phyloP scores from a whole-genome alignment of 2,797 vertebrate species.

The Phataginus tetradactyla region DNA sequence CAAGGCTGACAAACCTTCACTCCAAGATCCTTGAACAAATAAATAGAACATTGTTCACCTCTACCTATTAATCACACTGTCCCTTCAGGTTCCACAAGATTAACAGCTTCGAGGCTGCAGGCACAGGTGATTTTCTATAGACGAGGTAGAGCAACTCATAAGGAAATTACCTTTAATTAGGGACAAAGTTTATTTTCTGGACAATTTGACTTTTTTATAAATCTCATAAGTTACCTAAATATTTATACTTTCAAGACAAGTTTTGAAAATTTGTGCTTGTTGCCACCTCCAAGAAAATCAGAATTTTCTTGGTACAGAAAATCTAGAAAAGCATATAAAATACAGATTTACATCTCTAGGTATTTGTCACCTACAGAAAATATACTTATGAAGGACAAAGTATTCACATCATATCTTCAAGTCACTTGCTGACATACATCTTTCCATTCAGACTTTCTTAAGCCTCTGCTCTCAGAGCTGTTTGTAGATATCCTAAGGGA shows the following conservation, averaged over 20 bases:
- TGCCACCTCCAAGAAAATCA: neutral
- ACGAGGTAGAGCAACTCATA: neutral
- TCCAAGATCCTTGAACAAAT: neutral
- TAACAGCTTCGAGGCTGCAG: neutral
- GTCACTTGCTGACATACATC: neutral
- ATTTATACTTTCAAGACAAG: neutral
- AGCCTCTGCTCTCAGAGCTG: neutral
- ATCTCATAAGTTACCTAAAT: neutral
- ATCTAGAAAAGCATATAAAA: neutral
- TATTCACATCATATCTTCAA: neutral
- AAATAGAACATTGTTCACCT: neutral
- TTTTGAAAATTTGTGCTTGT: neutral
- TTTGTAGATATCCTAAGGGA: neutral
- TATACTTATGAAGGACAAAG: neutral
- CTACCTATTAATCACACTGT: neutral
- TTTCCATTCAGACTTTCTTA: constrained; percentile 15
- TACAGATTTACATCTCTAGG: neutral
- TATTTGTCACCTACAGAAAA: neutral
- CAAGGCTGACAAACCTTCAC: neutral
- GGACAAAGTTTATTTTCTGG: neutral
- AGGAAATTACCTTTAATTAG: neutral
- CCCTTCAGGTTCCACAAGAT: neutral
- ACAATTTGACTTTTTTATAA: neutral
- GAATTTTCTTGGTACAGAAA: constrained; percentile 12
- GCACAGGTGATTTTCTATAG: neutral